phyloP scores from a whole-genome alignment of 2,797 vertebrate species.

The Hephaestus fuliginosus region DNA sequence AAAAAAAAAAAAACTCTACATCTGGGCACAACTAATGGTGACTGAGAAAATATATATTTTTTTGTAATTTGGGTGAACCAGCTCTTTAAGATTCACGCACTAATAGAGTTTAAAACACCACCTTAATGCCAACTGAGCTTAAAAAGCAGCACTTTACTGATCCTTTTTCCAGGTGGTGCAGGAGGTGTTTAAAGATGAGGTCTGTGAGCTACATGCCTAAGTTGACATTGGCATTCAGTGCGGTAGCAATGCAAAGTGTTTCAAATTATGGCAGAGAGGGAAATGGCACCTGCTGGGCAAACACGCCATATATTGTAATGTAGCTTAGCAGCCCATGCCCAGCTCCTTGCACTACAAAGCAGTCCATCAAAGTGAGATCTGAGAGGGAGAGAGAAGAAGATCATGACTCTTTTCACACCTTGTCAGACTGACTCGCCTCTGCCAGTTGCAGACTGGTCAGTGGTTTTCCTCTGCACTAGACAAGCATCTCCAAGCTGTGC shows the following conservation, averaged over 20 bases:
- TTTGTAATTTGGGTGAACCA: conserved; percentile 8
- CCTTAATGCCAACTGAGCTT: conserved; percentile 30
- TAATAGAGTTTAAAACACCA: conserved; percentile 34
- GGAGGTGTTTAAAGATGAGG: conserved; percentile 51
- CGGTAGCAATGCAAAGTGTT: conserved; percentile 70
- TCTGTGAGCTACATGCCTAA: conserved; percentile 70
- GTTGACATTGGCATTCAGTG: conserved; percentile 76
- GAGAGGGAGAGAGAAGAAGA: conserved; percentile 79
- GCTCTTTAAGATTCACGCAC: conserved; percentile 1
- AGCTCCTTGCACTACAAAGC: conserved; percentile 82
- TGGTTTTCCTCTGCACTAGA: conserved; percentile 53
- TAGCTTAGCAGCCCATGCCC: conserved; percentile 77
- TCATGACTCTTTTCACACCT: conserved; percentile 85
- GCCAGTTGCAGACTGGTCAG: conserved; percentile 63
- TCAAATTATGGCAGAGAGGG: conserved; percentile 74
- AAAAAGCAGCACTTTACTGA: conserved; percentile 48
- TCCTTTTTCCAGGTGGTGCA: conserved; percentile 38
- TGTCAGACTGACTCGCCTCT: conserved; percentile 78
- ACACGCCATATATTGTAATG: conserved; percentile 78
- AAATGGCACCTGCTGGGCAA: conserved; percentile 82
- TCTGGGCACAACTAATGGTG: background rate
- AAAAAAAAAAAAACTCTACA: background rate
- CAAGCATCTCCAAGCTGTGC: conserved; percentile 50
- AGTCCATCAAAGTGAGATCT: conserved; percentile 83
- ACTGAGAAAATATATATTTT: background rate